Conservation (phyloP, 2,888 invertebrate species). For the Electrophaes corylata region DNA sequence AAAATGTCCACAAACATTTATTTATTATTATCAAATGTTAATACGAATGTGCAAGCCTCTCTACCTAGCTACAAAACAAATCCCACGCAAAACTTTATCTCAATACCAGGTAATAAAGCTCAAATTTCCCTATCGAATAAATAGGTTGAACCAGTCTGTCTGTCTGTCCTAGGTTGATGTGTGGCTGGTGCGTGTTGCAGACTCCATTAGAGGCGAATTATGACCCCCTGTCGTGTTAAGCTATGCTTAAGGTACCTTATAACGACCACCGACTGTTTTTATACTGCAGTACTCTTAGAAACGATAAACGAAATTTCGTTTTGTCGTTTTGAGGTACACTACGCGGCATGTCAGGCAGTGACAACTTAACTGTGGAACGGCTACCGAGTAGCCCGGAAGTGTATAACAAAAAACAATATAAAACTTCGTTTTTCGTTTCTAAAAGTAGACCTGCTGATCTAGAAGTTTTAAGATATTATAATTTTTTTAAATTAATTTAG, state of each 20-base stretch:
- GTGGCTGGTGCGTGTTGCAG: slow-evolving; percentile 71
- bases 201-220: slow-evolving; percentile 76
- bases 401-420: no score
- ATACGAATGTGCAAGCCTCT: slow-evolving; percentile 40
- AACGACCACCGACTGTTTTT: slow-evolving; percentile 65
- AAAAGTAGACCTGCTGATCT: no score
- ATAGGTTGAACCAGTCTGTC: slow-evolving; percentile 52
- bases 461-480: no score
- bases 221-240: slow-evolving; percentile 64
- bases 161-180: slow-evolving; percentile 69
- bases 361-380: no score
- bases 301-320: no score
- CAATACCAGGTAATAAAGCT: slow-evolving; percentile 43
- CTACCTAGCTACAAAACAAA: slow-evolving; percentile 38
- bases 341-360: no score
- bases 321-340: no score
- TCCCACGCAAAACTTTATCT: slow-evolving; percentile 34
- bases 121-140: slow-evolving; percentile 42
- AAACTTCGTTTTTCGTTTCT: no score
- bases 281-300: slow-evolving; percentile 41
- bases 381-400: no score
- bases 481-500: no score
- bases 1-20: no score
- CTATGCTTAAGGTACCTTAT: slow-evolving; percentile 56
- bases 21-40: no score